Conservation (phyloP, 2,113 vertebrate species). For the Egretta garzetta region DNA sequence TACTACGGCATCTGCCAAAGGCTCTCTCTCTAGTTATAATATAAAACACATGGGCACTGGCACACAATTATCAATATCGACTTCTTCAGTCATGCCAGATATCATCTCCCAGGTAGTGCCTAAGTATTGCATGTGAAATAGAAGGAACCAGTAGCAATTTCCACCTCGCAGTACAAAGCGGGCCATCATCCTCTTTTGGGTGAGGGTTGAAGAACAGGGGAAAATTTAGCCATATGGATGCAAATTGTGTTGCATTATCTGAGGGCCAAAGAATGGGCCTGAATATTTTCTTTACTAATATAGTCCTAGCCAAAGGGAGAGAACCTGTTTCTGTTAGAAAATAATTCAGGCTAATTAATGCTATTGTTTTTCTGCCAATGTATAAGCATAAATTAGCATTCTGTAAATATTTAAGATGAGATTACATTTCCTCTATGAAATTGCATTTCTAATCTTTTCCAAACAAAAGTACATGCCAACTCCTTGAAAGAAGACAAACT, state of each 20-base stretch:
- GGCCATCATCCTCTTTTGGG: neutral
- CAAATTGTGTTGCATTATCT: neutral
- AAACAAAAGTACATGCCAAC: neutral
- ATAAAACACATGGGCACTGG: neutral
- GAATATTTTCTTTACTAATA: neutral
- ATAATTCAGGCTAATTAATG: conserved; percentile 44
- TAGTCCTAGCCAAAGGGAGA: neutral
- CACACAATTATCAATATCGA: neutral
- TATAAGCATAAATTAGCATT: conserved; percentile 41
- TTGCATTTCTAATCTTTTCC: conserved; percentile 2
- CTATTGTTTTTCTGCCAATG: conserved; percentile 1
- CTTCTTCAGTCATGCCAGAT: neutral
- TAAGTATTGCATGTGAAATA: neutral
- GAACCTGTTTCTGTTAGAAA: neutral
- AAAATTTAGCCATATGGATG: neutral
- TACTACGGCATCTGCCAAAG: neutral
- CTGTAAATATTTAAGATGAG: conserved; percentile 52
- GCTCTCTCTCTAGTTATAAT: neutral
- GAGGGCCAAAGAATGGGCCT: neutral
- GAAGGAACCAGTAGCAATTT: neutral
- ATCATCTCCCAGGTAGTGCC: neutral
- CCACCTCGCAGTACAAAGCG: neutral
- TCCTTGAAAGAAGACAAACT: neutral
- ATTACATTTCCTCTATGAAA: conserved; percentile 20
- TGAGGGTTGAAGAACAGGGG: neutral